Evolutionary conservation across 92 coral and sea anemone species (phyloP).

Genomic region (Siderastrea radians): DNA sequence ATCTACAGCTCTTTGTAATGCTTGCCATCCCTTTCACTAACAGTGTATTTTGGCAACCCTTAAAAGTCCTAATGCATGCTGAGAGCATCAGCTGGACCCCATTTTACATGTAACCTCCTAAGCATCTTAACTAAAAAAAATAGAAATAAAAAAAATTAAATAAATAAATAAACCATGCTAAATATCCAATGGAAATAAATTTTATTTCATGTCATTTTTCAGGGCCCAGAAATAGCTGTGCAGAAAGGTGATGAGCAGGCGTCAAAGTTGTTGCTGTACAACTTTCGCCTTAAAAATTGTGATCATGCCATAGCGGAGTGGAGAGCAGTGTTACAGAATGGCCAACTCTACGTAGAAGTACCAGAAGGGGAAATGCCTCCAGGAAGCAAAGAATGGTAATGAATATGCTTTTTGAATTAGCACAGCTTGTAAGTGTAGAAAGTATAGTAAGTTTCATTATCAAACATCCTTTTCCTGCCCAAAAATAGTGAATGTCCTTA

Average conservation of each 20-base stretch:
- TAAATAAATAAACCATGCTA: too few species aligned
- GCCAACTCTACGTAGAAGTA: constrained; percentile 79
- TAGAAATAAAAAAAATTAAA: background rate
- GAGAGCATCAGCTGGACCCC: too few species aligned
- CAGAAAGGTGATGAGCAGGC: constrained; percentile 31
- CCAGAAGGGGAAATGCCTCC: constrained; percentile 84
- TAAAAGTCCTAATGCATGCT: too few species aligned
- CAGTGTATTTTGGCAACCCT: too few species aligned
- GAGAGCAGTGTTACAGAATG: constrained; percentile 71
- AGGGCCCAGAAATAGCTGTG: constrained; percentile 25
- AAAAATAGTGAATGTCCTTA: too few species aligned
- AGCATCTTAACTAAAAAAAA: too few species aligned
- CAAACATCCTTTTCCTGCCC: too few species aligned
- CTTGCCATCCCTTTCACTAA: too few species aligned
- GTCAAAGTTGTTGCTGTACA: constrained; percentile 67
- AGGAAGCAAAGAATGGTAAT: constrained; percentile 92
- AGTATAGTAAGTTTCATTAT: too few species aligned
- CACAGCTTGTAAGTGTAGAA: background rate
- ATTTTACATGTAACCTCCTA: too few species aligned
- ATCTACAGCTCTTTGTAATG: too few species aligned
- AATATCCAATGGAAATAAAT: background rate
- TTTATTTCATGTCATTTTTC: background rate
- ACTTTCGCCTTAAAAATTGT: constrained; percentile 83
- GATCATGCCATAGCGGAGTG: constrained; percentile 83
- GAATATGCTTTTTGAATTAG: background rate